Percentiles rank a stretch among this genome's conserved stretches.
phyloP scores from a whole-genome alignment of 1,140 invertebrate genomes.

The Oryzaephilus surinamensis region DNA sequence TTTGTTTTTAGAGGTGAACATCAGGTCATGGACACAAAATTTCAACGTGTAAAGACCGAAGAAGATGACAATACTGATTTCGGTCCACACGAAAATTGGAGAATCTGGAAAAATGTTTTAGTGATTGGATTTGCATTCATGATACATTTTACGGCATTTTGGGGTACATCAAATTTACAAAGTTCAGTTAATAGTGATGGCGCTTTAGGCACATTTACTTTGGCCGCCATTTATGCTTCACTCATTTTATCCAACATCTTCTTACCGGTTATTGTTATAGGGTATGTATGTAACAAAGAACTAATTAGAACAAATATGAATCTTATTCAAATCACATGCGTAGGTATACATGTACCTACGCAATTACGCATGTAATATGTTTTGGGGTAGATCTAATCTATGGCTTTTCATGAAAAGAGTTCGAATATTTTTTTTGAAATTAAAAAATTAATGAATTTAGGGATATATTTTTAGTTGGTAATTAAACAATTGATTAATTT shows the following conservation, averaged over 20 bases:
- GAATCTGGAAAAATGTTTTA: slow-evolving; percentile 62
- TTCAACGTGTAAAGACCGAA: slow-evolving; percentile 25
- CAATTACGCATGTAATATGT: no score
- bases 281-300: no score
- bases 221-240: slow-evolving; percentile 68
- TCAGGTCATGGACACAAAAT: slow-evolving; percentile 24
- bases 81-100: slow-evolving; percentile 44
- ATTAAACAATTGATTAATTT: no score
- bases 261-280: slow-evolving; percentile 62
- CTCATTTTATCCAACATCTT: slow-evolving; percentile 73
- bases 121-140: slow-evolving; percentile 68
- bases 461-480: no score
- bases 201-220: slow-evolving; percentile 56
- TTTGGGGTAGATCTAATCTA: no score
- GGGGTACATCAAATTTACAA: slow-evolving; percentile 69
- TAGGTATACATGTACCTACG: no score
- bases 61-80: slow-evolving; percentile 21
- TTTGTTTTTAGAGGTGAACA: slow-evolving; percentile 6
- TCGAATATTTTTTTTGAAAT: no score
- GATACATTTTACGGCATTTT: slow-evolving; percentile 74
- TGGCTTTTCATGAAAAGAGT: no score
- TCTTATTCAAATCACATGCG: no score
- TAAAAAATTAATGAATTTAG: no score
- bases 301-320: no score
- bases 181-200: slow-evolving; percentile 59